Evolutionary conservation across 2,797 vertebrate genomes (phyloP), one percentile per base, ranked within the genome.

Genomic region (Phyllotis vaccarum): DNA sequence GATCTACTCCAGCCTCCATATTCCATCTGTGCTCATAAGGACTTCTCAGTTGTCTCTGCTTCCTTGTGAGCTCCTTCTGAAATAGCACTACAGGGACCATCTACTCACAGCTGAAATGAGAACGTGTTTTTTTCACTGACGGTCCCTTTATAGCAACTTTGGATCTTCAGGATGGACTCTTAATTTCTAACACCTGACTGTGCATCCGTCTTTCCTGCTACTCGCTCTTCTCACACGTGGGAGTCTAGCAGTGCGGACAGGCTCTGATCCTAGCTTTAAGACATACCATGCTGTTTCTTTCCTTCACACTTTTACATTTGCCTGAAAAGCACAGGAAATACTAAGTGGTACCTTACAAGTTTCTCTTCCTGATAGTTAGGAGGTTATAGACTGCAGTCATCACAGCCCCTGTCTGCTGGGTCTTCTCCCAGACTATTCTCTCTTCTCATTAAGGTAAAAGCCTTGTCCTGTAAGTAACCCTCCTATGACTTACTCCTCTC

Each of bases 391-490:
- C 58, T 78, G 81, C 76, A 74, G 72, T 56, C n/a, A 72, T 54
- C 76, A 90, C 43, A 13, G 34, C 52, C 62, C 19, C 10, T 34
- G 74, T 62, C 34, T 19, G 37, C n/a, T 58, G 87, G 37, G 70
- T 95, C 93, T 49, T 90, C 62, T 52, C 52, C 52, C 75, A 80
- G 8, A 66, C 19, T 79, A 29, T 85, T 86, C 34, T 93, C 29
- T 81, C 79, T 83, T 82, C 94, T 62, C 52, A 87, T 91, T 83
- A 54, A 91, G 74, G 75, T 27, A 76, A 89, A 43, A 96, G 29
- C 34, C n/a, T 56, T 31, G 72, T 72, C 60, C 80, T 91, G 5
- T 52, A 92, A 82, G 68, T 29, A 74, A 76, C 37, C 12, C 17
- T 93, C 37, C 34, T 93, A 52, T 78, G n/a, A 81, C 58, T 89